Base-by-base conservation (phyloP, 2,797 vertebrate species). In the Synaphobranchus kaupii region DNA sequence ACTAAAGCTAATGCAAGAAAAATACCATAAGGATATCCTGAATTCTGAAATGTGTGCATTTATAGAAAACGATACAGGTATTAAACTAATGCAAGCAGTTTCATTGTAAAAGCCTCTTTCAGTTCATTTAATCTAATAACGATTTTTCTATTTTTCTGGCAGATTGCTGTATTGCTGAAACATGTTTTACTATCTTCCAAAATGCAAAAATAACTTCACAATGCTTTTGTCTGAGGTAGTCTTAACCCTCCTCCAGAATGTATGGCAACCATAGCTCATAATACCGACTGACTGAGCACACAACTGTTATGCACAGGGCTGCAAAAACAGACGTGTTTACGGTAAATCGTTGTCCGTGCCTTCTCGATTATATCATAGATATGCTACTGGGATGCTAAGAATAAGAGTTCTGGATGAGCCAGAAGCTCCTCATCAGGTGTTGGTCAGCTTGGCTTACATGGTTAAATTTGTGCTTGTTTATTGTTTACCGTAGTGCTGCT, bases 401-500 rank as follows among this genome's bases (percentile, higher is more conserved):
- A 76, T 39, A 4, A 76, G 73, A 13, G n/a, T 71, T 34, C 1
- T 76, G 73, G 31, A 39, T 17, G 17, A 15, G 63, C 63, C 25
- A 6, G 63, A 31, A 78, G 39, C 39, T 39, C 20, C 78, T n/a
- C 34, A 39, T 15, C 3, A 44, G 7, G n/a, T 81, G 22, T 10
- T 81, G 78, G 8, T n/a, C 22, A 15, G 3, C 87, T 50, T 56
- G 54, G 2, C 10, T 71, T 71, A 54, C 58, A n/a, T 58, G 1
- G 80, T 1, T 84, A 8, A 88, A 50, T 91, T 85, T 3, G 0
- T 89, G 39, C 90, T 76, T 86, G 68, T 58, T 83, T 85, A 22
- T 85, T 56, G 86, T 15, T 68, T 3, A 66, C 20, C 60, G 28
- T 94, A 99, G 99, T 96, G 99, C 88, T 99, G 98, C 91, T 99